Conservation (phyloP, 2,888 invertebrate species). For the Holacanthella duospinosa region DNA sequence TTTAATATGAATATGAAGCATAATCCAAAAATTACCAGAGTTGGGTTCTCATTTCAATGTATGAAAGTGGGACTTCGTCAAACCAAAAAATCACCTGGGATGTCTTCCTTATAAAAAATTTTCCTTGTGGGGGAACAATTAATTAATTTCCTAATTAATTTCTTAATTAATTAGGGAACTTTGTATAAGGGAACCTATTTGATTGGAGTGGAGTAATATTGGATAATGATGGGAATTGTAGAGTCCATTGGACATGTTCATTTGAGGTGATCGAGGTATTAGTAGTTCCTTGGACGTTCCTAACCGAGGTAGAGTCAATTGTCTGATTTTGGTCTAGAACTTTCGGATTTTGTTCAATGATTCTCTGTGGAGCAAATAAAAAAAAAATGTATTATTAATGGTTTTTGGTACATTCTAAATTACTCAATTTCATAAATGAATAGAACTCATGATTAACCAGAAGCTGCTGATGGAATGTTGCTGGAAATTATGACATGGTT, state of each 20-base stretch:
- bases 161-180: too few species aligned
- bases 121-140: too few species aligned
- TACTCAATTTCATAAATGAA: too few species aligned
- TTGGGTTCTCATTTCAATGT: too few species aligned
- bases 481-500: slow-evolving; percentile 34
- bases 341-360: slow-evolving; percentile 28
- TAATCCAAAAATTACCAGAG: too few species aligned
- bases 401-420: neutral
- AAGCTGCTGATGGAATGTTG: neutral
- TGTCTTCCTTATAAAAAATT: too few species aligned
- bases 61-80: too few species aligned
- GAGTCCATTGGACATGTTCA: slow-evolving; percentile 35
- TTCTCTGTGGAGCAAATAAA: slow-evolving; percentile 21
- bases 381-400: neutral
- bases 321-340: slow-evolving; percentile 13
- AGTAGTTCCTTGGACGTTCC: slow-evolving; percentile 37
- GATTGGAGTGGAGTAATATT: slow-evolving; percentile 23
- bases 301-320: slow-evolving; percentile 35
- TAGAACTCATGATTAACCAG: neutral
- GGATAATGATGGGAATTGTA: slow-evolving; percentile 35
- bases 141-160: too few species aligned
- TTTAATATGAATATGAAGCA: too few species aligned
- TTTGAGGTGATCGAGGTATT: slow-evolving; percentile 32
- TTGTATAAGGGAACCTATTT: slow-evolving; percentile 10
- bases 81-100: too few species aligned